Base-by-base conservation (phyloP, 1,140 invertebrate species). In the Danaus plexippus region DNA sequence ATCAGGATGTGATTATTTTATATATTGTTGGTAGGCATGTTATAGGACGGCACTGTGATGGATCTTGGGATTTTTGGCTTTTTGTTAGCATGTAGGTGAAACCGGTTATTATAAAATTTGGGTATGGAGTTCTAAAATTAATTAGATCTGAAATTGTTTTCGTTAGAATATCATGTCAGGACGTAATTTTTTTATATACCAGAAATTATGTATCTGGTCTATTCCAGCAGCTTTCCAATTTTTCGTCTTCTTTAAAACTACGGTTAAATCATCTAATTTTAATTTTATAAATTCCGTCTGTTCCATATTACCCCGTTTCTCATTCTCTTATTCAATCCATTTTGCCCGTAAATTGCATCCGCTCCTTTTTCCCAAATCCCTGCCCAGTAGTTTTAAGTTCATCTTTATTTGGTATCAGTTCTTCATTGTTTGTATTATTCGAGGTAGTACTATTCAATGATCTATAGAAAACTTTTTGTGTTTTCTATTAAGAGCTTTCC, bases 151-250 rank as follows among this genome's bases (percentile, higher is more conserved):
- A 55, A 22, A 59, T 49, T 42, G 43, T 50, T 56, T 51, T 55
- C 4, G 47, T 53, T 50, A 67, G 44, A 15, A 45, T 43, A 3
- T 52, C 40, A 51, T 67, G 65, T 15, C 59, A 11, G 9, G 7
- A 1, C 15, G n/a, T 47, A 6, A 63, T 45, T 45, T 67, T 63
- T 51, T 67, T 63, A 15, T n/a, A n/a, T 47, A 59, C 65, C 65
- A 61, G 44, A 56, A 67, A 41, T 60, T 63, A 50, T 66, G 57
- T 52, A 63, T 32, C 32, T 44, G 43, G n/a, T 66, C 64, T 45
- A 47, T 43, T 15, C 56, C 61, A 12, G 61, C 45, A 10, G 61
- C 52, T 57, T 67, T 67, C 64, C 61, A 67, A 11, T 63, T 67
- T 32, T 63, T 47, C 40, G 48, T 57, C 8, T 13, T 53, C 10